Evolutionary conservation across 1,140 invertebrate species (phyloP), one percentile per base, ranked within the genome.

Genomic region (Papilio machaon): DNA sequence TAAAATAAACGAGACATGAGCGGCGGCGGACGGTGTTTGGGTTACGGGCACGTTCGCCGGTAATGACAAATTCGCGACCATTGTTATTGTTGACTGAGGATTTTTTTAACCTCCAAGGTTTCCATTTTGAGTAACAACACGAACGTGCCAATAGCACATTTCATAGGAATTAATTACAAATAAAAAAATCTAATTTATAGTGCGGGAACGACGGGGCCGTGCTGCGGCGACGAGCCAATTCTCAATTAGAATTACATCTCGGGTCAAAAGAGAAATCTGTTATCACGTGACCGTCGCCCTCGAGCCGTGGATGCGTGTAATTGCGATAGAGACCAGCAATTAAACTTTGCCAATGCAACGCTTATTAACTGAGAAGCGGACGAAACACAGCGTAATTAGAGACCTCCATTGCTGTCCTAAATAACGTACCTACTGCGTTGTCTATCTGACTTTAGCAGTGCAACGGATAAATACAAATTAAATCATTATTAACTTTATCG

Each of bases 201-300:
- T 30, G 19, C 43, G 8, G 43, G 19, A n/a, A 10, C 4, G 19
- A 35, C 35, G 77, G 52, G 73, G 79, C 52, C 74, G 23, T 52
- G 74, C 35, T 30, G 35, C 80, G 83, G 78, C 86, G 84, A 85
- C 83, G 80, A 84, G 81, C 87, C 90, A 91, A 90, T 90, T 91
- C 88, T 84, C 80, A 87, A 91, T 90, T 88, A 90, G 82, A 80
- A 85, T 82, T 86, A 83, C 85, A 85, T 84, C 85, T 89, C 85
- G 83, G 91, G 91, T 92, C 91, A 91, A 85, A 90, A 93, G 92
- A 87, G 92, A 94, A 94, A 94, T 92, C 91, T 90, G 85, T 86
- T 87, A 87, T 89, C 88, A 88, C 84, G 79, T 67, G 74, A 85
- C 81, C 81, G 84, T 82, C 84, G 91, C 88, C 90, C 91, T 91